A percentile compares a stretch with the other conserved stretches of the same genome.
Conservation (phyloP, 2,113 vertebrate genomes). For the Corythaixoides concolor region DNA sequence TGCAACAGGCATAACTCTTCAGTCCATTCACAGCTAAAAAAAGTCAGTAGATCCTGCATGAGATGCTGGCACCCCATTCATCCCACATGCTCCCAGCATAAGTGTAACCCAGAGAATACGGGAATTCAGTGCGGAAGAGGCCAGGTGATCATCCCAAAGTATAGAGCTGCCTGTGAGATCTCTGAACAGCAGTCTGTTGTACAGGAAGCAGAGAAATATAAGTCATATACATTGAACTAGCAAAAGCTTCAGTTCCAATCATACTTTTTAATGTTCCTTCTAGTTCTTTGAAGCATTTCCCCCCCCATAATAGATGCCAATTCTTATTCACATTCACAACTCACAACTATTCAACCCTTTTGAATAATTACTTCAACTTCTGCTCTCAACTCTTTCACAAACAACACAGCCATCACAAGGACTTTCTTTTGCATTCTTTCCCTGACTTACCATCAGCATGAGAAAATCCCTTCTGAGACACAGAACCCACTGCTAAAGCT, state of each 20-base stretch:
- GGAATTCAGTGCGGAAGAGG: background rate
- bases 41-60: background rate
- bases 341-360: background rate
- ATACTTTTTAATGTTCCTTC: background rate
- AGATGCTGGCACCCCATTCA: background rate
- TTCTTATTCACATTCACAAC: background rate
- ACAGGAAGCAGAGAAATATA: background rate
- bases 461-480: background rate
- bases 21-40: background rate
- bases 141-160: accelerated
- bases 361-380: background rate
- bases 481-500: background rate
- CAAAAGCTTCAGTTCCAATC: background rate
- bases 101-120: background rate
- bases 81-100: background rate
- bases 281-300: background rate
- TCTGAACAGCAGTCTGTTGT: background rate
- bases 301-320: background rate
- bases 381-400: background rate
- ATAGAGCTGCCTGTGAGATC: background rate
- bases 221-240: background rate
- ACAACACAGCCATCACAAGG: background rate
- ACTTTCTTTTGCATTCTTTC: background rate
- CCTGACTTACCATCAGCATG: background rate
- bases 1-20: background rate